These are phyloP conservation scores for Bothrops jararaca DNA, from an alignment of 2,113 vertebrate genomes.

Conservation along the genomic window DNA sequence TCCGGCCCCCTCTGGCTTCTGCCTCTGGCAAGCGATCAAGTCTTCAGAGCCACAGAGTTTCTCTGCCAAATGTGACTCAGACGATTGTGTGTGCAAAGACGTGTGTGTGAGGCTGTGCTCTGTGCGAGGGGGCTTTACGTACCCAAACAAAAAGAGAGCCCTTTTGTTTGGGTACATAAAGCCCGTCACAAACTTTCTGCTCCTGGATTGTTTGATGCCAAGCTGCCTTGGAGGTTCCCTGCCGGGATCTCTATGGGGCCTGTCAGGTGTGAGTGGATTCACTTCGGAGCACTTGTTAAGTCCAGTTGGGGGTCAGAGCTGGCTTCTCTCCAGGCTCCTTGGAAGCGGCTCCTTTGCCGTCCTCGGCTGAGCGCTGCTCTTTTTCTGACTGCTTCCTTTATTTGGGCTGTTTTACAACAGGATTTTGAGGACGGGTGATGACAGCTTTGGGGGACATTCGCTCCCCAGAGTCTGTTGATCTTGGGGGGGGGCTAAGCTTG, in stretches of 20 bases:
- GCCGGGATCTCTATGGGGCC: slow-evolving; percentile 57
- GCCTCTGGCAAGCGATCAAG: neutral
- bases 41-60: slow-evolving; percentile 38
- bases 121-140: neutral
- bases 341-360: slow-evolving; percentile 50
- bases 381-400: slow-evolving; percentile 51
- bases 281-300: slow-evolving; percentile 65
- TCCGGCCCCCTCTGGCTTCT: neutral
- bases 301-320: slow-evolving; percentile 66
- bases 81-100: rapidly evolving
- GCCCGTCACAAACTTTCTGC: slow-evolving; percentile 16
- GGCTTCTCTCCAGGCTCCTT: slow-evolving; percentile 59
- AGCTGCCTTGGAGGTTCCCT: slow-evolving; percentile 48
- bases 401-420: slow-evolving; percentile 17
- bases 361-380: slow-evolving; percentile 41
- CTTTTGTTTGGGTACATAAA: slow-evolving; percentile 24
- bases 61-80: neutral
- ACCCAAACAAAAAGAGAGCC: neutral
- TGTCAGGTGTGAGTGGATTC: slow-evolving; percentile 60
- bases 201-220: slow-evolving; percentile 34
- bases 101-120: neutral
- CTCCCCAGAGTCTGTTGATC: slow-evolving; percentile 8
- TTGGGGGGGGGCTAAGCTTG: neutral
- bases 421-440: slow-evolving; percentile 45
- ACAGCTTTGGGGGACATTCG: slow-evolving; percentile 27